Evolutionary conservation across 2,888 invertebrate species (phyloP).

Genomic region (Drosophila meridionalis): DNA sequence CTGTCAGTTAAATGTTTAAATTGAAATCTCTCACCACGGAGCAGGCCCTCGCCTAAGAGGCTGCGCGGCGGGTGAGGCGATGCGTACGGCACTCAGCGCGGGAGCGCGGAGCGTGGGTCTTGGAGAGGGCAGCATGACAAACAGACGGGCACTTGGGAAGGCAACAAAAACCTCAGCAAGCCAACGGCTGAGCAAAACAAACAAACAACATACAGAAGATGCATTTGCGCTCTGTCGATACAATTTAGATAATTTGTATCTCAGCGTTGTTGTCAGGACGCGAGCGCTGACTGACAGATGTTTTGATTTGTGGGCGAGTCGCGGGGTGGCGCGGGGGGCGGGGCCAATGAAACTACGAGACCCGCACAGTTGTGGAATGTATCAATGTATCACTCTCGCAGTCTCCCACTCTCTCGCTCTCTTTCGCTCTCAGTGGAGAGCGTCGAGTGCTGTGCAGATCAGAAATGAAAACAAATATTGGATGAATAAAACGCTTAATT

Average conservation of each 20-base stretch:
- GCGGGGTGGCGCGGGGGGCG: not conserved
- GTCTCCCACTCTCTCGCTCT: not conserved
- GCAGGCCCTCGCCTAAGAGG: slow-evolving; percentile 56
- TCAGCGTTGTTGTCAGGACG: slow-evolving; percentile 79
- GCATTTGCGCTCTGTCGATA: slow-evolving; percentile 75
- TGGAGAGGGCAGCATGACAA: slow-evolving; percentile 6
- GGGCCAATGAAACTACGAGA: slow-evolving; percentile 4
- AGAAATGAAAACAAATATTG: slow-evolving; percentile 77
- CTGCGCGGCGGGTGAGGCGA: slow-evolving; percentile 26
- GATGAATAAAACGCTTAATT: slow-evolving; percentile 68
- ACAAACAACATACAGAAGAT: slow-evolving; percentile 67
- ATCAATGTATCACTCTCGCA: slow-evolving; percentile 3
- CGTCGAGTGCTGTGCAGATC: slow-evolving; percentile 36
- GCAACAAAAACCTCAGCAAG: slow-evolving; percentile 27
- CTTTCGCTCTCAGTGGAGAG: not conserved
- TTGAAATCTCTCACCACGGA: slow-evolving; percentile 79
- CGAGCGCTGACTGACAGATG: slow-evolving; percentile 81
- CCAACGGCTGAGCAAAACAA: slow-evolving; percentile 45
- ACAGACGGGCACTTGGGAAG: slow-evolving; percentile 30
- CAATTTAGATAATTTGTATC: slow-evolving; percentile 83
- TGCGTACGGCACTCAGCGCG: slow-evolving; percentile 53
- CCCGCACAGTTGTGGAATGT: slow-evolving; percentile 18
- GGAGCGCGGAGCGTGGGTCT: slow-evolving; percentile 3
- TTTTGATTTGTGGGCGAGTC: slow-evolving; percentile 73
- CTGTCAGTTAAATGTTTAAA: slow-evolving; percentile 82